These are phyloP conservation scores for Lampris incognitus DNA, from an alignment of 2,113 vertebrate species.

Conservation along the genomic window DNA sequence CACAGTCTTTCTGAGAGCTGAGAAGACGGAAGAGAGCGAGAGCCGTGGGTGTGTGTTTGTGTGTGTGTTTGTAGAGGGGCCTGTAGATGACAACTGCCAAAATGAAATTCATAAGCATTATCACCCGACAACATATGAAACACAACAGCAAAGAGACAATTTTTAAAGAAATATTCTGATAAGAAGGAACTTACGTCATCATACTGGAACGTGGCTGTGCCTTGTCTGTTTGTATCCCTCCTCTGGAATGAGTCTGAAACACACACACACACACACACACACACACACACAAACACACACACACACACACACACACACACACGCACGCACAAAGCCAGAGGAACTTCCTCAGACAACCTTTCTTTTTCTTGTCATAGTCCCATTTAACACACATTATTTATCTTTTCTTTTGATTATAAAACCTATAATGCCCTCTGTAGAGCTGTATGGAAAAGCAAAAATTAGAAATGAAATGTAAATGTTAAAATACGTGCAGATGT, in stretches of 20 bases:
- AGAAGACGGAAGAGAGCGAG: too few species aligned
- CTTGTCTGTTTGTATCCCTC: conserved; percentile 86
- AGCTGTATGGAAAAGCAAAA: conserved; percentile 3
- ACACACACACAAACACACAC: background rate
- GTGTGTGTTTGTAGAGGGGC: too few species aligned
- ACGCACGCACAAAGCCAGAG: background rate
- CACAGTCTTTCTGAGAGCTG: too few species aligned
- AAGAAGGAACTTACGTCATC: conserved; percentile 89
- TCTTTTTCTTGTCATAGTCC: background rate
- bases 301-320: background rate
- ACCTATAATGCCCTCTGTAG: too few species aligned
- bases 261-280: background rate
- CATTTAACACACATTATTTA: background rate
- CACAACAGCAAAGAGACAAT: background rate
- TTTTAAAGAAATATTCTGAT: background rate
- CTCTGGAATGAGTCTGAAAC: conserved; percentile 89
- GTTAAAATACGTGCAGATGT: background rate
- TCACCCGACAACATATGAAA: conserved; percentile 1
- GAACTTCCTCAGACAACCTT: too few species aligned
- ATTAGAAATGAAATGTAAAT: background rate
- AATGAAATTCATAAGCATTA: background rate
- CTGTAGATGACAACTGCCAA: too few species aligned
- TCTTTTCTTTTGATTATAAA: too few species aligned
- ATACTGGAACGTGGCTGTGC: conserved; percentile 90
- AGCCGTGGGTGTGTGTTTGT: too few species aligned